Base-by-base conservation (phyloP, 2,888 invertebrate species). In the Carpatolechia fugitivella region DNA sequence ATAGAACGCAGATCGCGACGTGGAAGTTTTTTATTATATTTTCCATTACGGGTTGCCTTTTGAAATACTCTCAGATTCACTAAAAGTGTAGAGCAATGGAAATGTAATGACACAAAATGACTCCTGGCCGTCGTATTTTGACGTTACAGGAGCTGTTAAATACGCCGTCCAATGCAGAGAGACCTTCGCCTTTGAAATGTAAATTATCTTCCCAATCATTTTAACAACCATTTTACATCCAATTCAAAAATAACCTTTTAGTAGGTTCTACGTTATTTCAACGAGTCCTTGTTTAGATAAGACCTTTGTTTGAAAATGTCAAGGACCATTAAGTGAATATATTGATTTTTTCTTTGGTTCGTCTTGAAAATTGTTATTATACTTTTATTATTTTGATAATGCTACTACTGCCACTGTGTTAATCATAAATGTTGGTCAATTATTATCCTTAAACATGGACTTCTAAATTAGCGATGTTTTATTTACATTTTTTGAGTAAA, bases 131-230 rank as follows among this genome's bases (percentile, higher is more conserved):
- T 46, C 46, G 13, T 10, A 46, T 13, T 20, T 46, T 46, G 24
- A 46, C 18, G 18, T 41, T 41, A 20, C 11, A 6, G 18, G 20
- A 16, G 18, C 40, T 41, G 18, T 41, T 41, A 18, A 41, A 41
- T 18, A 41, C 18, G 11, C 40, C 18, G 20, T 41, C 18, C 18
- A 41, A 18, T 11, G 35, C 35, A n/a, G n/a, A 41, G 18, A 5
- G 24, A 46, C 24, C 46, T 11, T 24, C 20, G 31, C 16, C 50
- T 55, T 55, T 55, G 55, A 48, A 13, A 55, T 55, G 55, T 35
- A 55, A 50, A 55, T 55, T 55, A 29, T 20, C 35, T 36, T 48
- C 54, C 40, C 30, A 48, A 54, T 29, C 29, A 38, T 47, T 54
- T 47, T 49, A 40, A 54, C 48, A 31, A 48, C 31, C 48, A 11